Evolutionary conservation across 1,140 invertebrate species (phyloP).

Genomic region (Drosophila pseudoobscura): DNA sequence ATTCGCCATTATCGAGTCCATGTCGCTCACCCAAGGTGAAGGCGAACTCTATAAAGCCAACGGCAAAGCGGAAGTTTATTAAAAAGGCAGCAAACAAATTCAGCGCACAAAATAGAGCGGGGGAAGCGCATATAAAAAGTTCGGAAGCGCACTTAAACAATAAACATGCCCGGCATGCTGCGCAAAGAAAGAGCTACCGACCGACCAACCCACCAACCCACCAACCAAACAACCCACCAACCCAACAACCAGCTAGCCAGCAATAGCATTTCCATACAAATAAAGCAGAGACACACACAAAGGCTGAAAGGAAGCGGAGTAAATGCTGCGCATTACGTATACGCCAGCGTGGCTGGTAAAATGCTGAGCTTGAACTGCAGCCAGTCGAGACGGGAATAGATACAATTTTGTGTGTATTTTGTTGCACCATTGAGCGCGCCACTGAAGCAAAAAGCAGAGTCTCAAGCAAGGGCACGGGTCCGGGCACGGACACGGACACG

Average conservation of each 20-base stretch:
- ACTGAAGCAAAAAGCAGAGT: conserved; percentile 67
- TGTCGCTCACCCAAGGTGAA: conserved; percentile 41
- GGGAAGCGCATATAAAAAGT: conserved; percentile 44
- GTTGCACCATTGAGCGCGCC: conserved; percentile 76
- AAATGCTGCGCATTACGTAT: conserved; percentile 65
- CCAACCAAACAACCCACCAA: neutral
- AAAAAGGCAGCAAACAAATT: conserved; percentile 65
- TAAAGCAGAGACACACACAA: conserved; percentile 24
- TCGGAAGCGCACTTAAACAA: conserved; percentile 51
- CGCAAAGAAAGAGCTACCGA: conserved; percentile 40
- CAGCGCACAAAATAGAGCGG: conserved; percentile 25
- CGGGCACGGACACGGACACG: conserved; percentile 3
- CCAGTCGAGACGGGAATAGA: conserved; percentile 45
- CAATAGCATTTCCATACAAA: conserved; percentile 47
- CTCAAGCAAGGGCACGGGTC: conserved; percentile 28
- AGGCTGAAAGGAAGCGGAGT: conserved; percentile 9
- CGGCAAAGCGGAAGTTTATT: conserved; percentile 76
- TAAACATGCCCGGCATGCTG: conserved; percentile 49
- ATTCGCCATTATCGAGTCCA: conserved; percentile 52
- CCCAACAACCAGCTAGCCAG: neutral
- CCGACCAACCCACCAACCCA: conserved; percentile 12
- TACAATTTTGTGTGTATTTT: conserved; percentile 70
- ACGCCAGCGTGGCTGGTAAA: conserved; percentile 44
- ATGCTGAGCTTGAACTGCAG: conserved; percentile 29
- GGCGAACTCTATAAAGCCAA: conserved; percentile 63